Base-by-base conservation (phyloP, 2,888 invertebrate genomes). In the Eilema depressum region DNA sequence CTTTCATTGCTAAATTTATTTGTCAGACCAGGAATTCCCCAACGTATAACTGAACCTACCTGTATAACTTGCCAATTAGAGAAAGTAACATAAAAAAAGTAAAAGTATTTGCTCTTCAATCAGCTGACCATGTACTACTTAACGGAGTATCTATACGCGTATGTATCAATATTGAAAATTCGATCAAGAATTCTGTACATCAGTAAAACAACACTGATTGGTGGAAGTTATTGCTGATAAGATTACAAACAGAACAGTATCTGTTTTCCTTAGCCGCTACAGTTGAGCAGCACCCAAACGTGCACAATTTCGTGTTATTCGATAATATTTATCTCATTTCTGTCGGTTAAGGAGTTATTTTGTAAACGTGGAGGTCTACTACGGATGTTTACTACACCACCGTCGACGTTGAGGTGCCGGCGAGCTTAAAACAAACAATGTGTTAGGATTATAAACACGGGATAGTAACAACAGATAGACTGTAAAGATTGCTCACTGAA, bases 311-410 rank as follows among this genome's bases (percentile, higher is more conserved):
- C 60, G 47, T 61, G 37, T 66, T 62, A 63, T 70, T 66, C 26
- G 37, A 63, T 56, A 70, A 70, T 66, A 62, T 66, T 63, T 56
- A 62, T 61, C 57, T 33, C 33, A 59, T 25, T 64, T 67, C 61
- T 53, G 61, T 61, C 67, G 47, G 61, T 61, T 33, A 23, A 8
- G 59, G 57, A 41, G 67, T 28, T 67, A 67, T 60, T 67, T 61
- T 67, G 67, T 67, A 67, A 67, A 67, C 67, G 59, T 23, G 25
- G 0, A 23, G 59, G 26, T n/a, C 59, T 60, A 28, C 25, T 28
- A 20, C 66, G 66, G 66, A 66, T 66, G 66, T 66, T 66, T 66
- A 53, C 53, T 64, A 63, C 41, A 41, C 5, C 12, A 5, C 33
- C 33, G 3, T 12, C 11, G n/a, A 26, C 17, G 66, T 5, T 23